phyloP scores from a whole-genome alignment of 2,888 invertebrate genomes.

The Phasia obesa region DNA sequence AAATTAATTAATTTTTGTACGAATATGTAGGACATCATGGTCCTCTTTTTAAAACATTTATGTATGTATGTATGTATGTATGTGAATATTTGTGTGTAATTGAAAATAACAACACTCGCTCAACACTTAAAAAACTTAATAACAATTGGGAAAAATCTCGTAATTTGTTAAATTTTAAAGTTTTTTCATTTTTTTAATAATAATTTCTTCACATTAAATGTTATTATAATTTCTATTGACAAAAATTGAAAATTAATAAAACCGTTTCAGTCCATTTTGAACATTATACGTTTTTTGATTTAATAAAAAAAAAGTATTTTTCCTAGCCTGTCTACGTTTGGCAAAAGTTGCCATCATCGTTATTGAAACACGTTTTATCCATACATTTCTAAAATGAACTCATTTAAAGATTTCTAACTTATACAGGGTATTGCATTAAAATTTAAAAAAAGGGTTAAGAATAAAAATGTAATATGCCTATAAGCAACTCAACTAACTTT shows the following conservation, averaged over 20 bases:
- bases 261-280: not conserved
- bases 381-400: constrained; percentile 73
- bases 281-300: constrained; percentile 17
- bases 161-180: constrained; percentile 20
- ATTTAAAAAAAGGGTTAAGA: not conserved
- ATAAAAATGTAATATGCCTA: not conserved
- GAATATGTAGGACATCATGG: constrained; percentile 16
- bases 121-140: constrained; percentile 29
- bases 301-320: not conserved
- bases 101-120: constrained; percentile 41
- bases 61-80: constrained; percentile 24
- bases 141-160: constrained; percentile 2
- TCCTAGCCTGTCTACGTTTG: constrained; percentile 20
- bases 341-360: constrained; percentile 57
- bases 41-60: constrained; percentile 29
- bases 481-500: too few species aligned
- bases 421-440: constrained; percentile 38
- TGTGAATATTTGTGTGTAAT: constrained; percentile 7
- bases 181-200: constrained; percentile 22
- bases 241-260: constrained; percentile 18
- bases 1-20: constrained; percentile 40
- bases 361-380: constrained; percentile 72
- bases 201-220: constrained; percentile 16
- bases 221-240: constrained; percentile 20
- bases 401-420: constrained; percentile 72